A percentile compares a stretch with the other conserved stretches of the same genome.
Evolutionary conservation across 2,113 vertebrate species (phyloP).

Genomic region (Morphnarchus princeps): DNA sequence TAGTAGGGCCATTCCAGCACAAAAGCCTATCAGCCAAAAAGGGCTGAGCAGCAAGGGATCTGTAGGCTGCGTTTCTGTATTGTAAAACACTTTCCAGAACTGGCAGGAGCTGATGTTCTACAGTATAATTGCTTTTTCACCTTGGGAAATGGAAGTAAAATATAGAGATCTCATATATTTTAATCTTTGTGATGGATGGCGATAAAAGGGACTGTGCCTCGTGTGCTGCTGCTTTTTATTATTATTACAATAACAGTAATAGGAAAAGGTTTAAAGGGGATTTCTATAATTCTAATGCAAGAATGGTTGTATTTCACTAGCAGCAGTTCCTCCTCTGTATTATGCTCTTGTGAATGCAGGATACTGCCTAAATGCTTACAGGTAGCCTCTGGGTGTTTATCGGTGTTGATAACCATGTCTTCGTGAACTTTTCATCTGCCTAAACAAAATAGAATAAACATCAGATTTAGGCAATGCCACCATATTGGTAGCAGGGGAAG

Average conservation of each 20-base stretch:
- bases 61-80: background rate
- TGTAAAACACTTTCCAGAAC: background rate
- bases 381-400: background rate
- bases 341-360: background rate
- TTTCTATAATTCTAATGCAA: background rate
- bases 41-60: background rate
- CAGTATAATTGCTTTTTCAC: background rate
- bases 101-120: background rate
- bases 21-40: background rate
- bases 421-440: background rate
- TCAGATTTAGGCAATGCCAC: background rate
- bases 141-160: background rate
- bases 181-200: background rate
- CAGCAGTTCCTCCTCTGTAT: background rate
- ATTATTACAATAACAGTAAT: background rate
- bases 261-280: background rate
- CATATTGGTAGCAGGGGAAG: background rate
- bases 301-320: background rate
- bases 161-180: background rate
- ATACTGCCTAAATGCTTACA: background rate
- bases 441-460: background rate
- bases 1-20: accelerated
- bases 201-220: background rate
- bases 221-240: background rate
- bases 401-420: background rate